Evolutionary conservation across 2,888 invertebrate species (phyloP), one percentile per base, ranked within the genome.

Genomic region (Mycalesis mineus): DNA sequence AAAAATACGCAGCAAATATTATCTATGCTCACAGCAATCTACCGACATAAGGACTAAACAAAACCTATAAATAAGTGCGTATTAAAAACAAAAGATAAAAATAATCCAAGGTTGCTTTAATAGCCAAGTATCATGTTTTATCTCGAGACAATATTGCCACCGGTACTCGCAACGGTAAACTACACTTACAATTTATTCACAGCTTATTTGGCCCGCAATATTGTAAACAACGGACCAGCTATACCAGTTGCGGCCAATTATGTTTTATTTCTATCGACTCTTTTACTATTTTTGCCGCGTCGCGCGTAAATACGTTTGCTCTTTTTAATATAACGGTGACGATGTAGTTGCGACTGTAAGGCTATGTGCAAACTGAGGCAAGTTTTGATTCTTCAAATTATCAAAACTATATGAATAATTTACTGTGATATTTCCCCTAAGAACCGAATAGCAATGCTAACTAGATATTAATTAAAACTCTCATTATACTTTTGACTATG

Each of bases 91-190:
- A 40, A 50, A 29, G 36, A 39, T 9, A 41, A 8, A 61, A 62
- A 53, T 55, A 36, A 41, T 50, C 44, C 54, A 52, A 55, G 49
- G 54, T 44, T 45, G 44, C 17, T n/a, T 44, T 42, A 42, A 42
- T 31, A 47, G 15, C 33, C 14, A 47, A 40, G 31, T 42, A 29
- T 29, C 52, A 45, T 57, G 54, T 56, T 49, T 41, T 59, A 58
- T 58, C 15, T 51, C 37, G 53, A 60, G 52, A 52, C 63, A 66
- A 66, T 65, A 62, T 61, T 28, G 40, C 49, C 61, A 71, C 65
- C 70, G 75, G 71, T 71, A 69, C 66, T 54, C 45, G 55, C 82
- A 88, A 87, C 88, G 85, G 88, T 79, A 69, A 64, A 48, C 31
- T 17, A 54, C 58, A 63, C 42, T 66, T 60, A 62, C 63, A 57